Conservation (phyloP, 2,888 invertebrate genomes). For the Rotaria socialis region DNA sequence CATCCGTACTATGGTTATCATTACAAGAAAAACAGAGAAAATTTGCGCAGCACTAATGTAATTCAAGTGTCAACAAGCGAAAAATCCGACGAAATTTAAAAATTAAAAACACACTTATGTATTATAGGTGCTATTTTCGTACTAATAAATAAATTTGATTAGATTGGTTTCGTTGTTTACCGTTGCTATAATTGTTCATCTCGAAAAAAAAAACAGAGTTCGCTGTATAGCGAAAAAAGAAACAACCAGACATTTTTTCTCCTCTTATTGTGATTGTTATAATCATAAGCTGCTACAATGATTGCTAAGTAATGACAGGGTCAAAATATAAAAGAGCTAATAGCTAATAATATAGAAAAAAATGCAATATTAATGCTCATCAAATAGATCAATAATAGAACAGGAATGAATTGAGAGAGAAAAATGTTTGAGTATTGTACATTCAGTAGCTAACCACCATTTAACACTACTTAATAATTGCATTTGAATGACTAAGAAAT, state of each 20-base stretch:
- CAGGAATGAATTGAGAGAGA: conserved; percentile 38
- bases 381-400: background rate
- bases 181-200: background rate
- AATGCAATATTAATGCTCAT: conserved; percentile 38
- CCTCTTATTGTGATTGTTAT: background rate
- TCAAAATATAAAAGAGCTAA: conserved; percentile 29
- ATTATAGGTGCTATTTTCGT: background rate
- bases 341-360: conserved; percentile 7
- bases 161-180: background rate
- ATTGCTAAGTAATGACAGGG: background rate
- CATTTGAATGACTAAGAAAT: background rate
- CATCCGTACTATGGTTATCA: background rate
- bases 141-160: background rate
- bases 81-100: background rate
- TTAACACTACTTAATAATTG: background rate
- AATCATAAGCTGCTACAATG: background rate
- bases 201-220: background rate
- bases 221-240: too few species aligned
- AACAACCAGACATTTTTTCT: too few species aligned
- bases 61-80: background rate
- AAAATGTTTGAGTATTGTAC: conserved; percentile 37
- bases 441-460: conserved; percentile 33
- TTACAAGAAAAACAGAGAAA: conserved; percentile 35
- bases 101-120: background rate
- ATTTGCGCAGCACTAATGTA: conserved; percentile 9